Conservation (phyloP, 2,113 vertebrate genomes). For the Garra rufa region DNA sequence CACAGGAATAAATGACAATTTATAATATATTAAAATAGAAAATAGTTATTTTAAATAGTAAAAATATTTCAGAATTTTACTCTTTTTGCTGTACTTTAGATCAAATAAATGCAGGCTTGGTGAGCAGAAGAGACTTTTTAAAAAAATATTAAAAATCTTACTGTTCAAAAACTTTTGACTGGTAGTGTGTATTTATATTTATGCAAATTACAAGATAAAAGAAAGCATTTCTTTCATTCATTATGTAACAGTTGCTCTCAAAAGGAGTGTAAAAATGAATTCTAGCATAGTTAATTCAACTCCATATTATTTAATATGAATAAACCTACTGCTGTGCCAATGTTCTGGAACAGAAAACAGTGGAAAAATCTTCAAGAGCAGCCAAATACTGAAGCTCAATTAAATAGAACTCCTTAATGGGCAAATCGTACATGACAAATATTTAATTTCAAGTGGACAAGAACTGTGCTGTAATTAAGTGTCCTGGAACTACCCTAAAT, state of each 20-base stretch:
- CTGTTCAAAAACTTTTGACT: too few relatives aligned
- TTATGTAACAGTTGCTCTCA: constrained; percentile 3
- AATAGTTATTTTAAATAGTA: too few relatives aligned
- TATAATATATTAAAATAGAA: too few relatives aligned
- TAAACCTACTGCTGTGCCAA: background rate
- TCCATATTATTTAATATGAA: background rate
- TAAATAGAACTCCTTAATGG: constrained; percentile 6
- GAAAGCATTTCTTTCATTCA: background rate
- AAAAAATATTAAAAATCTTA: too few relatives aligned
- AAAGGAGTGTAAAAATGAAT: background rate
- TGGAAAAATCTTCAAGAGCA: background rate
- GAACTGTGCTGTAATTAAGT: constrained; percentile 20
- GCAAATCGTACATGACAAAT: constrained; percentile 16
- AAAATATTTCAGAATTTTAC: too few relatives aligned
- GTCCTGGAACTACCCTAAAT: background rate
- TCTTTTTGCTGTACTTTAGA: too few relatives aligned
- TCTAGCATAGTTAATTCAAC: background rate
- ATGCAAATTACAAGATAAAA: background rate
- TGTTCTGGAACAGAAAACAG: background rate
- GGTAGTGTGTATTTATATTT: too few relatives aligned
- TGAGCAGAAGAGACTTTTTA: too few relatives aligned
- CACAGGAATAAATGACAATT: too few relatives aligned
- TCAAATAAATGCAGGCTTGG: too few relatives aligned
- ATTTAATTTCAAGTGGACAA: background rate
- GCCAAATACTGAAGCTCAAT: constrained; percentile 26